Base-by-base conservation (phyloP, 2,113 vertebrate species). In the Fulmarus glacialis region DNA sequence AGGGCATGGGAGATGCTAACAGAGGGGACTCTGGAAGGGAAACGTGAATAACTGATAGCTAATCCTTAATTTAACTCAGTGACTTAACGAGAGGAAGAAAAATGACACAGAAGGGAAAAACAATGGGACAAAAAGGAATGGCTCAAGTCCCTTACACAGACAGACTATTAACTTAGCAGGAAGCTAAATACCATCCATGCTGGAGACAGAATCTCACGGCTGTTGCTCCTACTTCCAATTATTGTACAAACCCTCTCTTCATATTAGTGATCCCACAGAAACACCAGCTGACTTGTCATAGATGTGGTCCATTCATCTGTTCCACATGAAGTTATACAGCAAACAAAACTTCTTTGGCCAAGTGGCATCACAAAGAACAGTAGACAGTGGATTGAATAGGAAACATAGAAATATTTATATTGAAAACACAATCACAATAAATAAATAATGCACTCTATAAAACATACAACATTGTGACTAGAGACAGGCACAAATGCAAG, bases 381-480 rank as follows among this genome's bases (percentile, higher is more conserved):
- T 4, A 80, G 72, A 95, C 83, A 84, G 64, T 53, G 38, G 42
- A 82, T 13, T 66, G 48, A 94, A 94, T 70, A 75, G 29, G 40
- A 95, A 96, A 93, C 62, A 62, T 1, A 84, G 89, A 93, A 95
- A 86, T 82, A 90, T 75, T 96, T 96, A 79, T 81, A 89, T 42
- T 89, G 70, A 96, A 94, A 96, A 79, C 86, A 93, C 40, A 78
- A n/a, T 82, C 32, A 38, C 12, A 40, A 32, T 66, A 42, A 16
- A 78, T 74, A 86, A 96, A 91, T 81, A 87, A 72, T 4, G 20
- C 45, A 68, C 30, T 71, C 78, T 40, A 23, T 55, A 91, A 90
- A 87, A 87, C 38, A 91, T 22, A 59, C 8, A 59, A 4, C 32
- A 13, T 52, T 91, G 23, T 64, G 77, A 89, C 43, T 60, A 77